Conservation (phyloP, 2,797 vertebrate species). For the Thamnophis elegans region DNA sequence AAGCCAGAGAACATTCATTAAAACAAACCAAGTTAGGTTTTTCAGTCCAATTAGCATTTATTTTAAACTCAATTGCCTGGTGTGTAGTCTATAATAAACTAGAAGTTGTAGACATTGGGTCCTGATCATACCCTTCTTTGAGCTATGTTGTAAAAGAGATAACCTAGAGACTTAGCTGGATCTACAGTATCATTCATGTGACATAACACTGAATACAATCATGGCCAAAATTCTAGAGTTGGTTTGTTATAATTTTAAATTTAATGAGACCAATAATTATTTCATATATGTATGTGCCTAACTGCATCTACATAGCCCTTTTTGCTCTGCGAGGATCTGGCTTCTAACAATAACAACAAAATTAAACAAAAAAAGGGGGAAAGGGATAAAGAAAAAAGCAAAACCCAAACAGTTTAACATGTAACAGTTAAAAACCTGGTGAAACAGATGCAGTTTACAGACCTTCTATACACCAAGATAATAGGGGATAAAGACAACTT, state of each 20-base stretch:
- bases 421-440: not conserved
- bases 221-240: slow-evolving; percentile 28
- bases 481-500: not conserved
- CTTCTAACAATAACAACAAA: not conserved
- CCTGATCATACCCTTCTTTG: not conserved
- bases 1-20: not conserved
- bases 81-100: not conserved
- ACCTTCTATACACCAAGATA: not conserved
- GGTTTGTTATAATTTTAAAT: slow-evolving; percentile 17
- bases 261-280: not conserved
- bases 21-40: not conserved
- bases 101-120: not conserved
- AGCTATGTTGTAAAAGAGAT: not conserved
- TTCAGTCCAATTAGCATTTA: not conserved
- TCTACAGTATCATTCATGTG: too few species aligned
- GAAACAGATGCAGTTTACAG: not conserved
- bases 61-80: not conserved
- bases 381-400: not conserved
- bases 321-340: not conserved
- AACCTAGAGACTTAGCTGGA: not conserved
- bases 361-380: not conserved
- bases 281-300: not conserved
- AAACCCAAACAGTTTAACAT: not conserved
- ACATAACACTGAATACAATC: slow-evolving; percentile 24
- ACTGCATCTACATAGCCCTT: not conserved